Conservation (phyloP, 2,113 vertebrate genomes). For the Barbus barbus region DNA sequence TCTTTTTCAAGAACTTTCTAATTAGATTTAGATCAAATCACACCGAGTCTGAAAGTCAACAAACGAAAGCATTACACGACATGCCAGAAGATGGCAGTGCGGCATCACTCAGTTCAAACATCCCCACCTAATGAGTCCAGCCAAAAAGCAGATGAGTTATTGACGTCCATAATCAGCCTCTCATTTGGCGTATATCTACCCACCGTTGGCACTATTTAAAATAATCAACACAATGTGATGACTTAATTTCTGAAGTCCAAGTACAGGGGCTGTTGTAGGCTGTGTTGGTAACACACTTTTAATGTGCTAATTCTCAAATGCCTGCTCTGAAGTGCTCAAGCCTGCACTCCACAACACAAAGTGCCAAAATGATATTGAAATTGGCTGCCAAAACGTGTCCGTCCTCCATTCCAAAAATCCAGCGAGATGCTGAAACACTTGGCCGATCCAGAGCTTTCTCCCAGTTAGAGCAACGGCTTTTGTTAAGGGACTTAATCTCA, state of each 20-base stretch:
- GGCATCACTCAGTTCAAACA: conserved; percentile 65
- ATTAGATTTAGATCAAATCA: conserved; percentile 18
- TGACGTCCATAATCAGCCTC: conserved; percentile 58
- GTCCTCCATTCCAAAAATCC: conserved; percentile 37
- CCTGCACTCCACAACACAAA: conserved; percentile 51
- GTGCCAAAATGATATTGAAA: conserved; percentile 56
- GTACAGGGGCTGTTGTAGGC: conserved; percentile 54
- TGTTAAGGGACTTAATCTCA: conserved; percentile 42
- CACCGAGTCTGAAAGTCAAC: conserved; percentile 7
- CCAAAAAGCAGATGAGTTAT: conserved; percentile 61
- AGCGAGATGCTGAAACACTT: conserved; percentile 49
- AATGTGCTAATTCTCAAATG: conserved; percentile 61
- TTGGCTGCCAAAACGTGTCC: conserved; percentile 48
- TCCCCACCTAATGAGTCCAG: conserved; percentile 37
- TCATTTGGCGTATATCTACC: conserved; percentile 56
- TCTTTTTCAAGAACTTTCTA: neutral
- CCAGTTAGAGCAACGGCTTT: conserved; percentile 42
- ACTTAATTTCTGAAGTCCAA: conserved; percentile 58
- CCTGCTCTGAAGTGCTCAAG: conserved; percentile 54
- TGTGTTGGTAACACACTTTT: conserved; percentile 61
- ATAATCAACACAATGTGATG: conserved; percentile 60
- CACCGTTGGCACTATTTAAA: conserved; percentile 57
- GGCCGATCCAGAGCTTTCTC: conserved; percentile 40
- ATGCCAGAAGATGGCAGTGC: conserved; percentile 77
- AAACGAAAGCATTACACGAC: conserved; percentile 17